Conservation (phyloP, 2,797 vertebrate species). For the Hoplostethus atlanticus region DNA sequence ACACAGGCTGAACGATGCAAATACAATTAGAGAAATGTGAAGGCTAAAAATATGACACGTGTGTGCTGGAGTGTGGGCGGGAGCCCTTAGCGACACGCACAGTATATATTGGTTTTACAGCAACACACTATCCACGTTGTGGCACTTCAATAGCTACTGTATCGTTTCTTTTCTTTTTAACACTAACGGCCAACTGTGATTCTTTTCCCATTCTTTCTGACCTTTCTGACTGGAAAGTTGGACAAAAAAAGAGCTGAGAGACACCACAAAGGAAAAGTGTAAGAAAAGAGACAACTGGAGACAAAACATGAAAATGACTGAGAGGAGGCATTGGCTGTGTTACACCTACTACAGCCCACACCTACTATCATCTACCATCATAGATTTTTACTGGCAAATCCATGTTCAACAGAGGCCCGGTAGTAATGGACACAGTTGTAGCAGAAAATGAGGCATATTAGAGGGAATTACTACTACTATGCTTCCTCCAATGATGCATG, state of each 20-base stretch:
- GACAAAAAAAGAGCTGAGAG: no score
- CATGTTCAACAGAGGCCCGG: not conserved
- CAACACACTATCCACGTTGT: constrained; percentile 29
- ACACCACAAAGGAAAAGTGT: no score
- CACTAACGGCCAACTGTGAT: not conserved
- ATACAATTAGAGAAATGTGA: constrained; percentile 76
- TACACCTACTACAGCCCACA: not conserved
- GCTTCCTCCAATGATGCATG: not conserved
- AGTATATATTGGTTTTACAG: constrained; percentile 43
- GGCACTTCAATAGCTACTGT: not conserved
- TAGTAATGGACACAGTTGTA: not conserved
- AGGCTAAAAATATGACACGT: constrained; percentile 72
- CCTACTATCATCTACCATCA: not conserved
- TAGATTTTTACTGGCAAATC: not conserved
- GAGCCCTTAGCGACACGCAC: constrained; percentile 40
- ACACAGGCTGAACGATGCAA: constrained; percentile 62
- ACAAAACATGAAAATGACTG: not conserved
- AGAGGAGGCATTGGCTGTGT: not conserved
- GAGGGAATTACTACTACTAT: not conserved
- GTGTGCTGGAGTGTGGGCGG: constrained; percentile 54
- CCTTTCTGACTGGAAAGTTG: not conserved
- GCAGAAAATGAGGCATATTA: not conserved
- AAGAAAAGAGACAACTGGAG: not conserved
- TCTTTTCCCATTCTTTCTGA: not conserved
- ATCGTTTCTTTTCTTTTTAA: not conserved